phyloP scores from a whole-genome alignment of 2,888 invertebrate genomes.

The Acanthosoma haemorrhoidale region DNA sequence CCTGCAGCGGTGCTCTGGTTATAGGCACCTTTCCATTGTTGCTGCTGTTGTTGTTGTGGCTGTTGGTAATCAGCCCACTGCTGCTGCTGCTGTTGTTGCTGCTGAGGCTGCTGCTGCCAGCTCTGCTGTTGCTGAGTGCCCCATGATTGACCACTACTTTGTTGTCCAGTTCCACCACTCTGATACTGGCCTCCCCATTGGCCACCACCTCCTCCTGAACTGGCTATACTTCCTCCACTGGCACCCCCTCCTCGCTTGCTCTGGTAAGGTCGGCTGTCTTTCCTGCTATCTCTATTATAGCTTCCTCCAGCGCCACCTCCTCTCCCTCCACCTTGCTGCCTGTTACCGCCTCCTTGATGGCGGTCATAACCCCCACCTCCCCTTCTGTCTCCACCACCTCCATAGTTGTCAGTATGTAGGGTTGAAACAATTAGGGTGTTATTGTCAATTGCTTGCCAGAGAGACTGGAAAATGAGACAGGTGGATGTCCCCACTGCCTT shows the following conservation, averaged over 20 bases:
- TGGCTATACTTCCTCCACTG: neutral
- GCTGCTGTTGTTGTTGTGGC: conserved; percentile 31
- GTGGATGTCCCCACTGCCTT: too few relatives aligned
- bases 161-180: neutral
- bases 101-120: conserved; percentile 39
- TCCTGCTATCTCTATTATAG: neutral
- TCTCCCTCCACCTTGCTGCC: conserved; percentile 42
- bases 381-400: conserved; percentile 39
- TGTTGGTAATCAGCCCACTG: conserved; percentile 27
- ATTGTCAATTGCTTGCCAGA: too few relatives aligned
- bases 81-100: too few relatives aligned
- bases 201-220: conserved; percentile 14
- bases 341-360: neutral
- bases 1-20: conserved; percentile 50
- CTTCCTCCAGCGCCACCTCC: conserved; percentile 27
- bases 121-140: conserved; percentile 18
- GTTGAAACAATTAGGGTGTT: too few relatives aligned
- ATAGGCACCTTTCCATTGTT: conserved; percentile 42
- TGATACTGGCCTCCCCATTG: conserved; percentile 6
- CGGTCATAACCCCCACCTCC: conserved; percentile 35
- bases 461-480: too few relatives aligned
- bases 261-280: neutral
- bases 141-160: neutral
- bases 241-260: conserved; percentile 20
- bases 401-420: too few relatives aligned